phyloP scores from a whole-genome alignment of 2,797 vertebrate species.

The Morus bassanus region DNA sequence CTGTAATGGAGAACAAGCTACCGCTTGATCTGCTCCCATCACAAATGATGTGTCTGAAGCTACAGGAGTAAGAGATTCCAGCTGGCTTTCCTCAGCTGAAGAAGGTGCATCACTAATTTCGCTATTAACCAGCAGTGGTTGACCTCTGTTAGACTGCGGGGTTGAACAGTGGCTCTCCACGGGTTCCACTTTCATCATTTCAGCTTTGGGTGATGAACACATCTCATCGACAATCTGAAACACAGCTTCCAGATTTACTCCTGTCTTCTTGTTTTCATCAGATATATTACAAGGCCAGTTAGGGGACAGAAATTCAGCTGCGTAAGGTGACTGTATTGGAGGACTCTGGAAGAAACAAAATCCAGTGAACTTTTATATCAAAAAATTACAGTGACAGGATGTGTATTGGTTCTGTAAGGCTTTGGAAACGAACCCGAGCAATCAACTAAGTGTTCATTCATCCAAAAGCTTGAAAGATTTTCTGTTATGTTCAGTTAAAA shows the following conservation, averaged over 20 bases:
- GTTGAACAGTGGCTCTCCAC: constrained; percentile 66
- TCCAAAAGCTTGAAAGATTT: neutral
- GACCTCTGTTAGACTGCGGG: constrained; percentile 49
- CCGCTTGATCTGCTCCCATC: constrained; percentile 56
- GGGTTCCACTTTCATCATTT: constrained; percentile 71
- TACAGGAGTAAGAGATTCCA: constrained; percentile 61
- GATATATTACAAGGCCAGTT: constrained; percentile 51
- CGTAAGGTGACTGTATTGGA: constrained; percentile 71
- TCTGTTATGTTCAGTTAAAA: neutral
- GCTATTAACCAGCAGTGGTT: constrained; percentile 35
- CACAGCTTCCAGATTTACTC: constrained; percentile 77
- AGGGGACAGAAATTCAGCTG: constrained; percentile 69
- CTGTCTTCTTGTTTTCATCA: constrained; percentile 70
- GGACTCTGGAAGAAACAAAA: constrained; percentile 68
- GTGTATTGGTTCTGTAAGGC: neutral
- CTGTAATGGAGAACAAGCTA: constrained; percentile 55
- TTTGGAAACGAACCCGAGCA: neutral
- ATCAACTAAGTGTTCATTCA: neutral
- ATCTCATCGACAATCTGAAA: constrained; percentile 83
- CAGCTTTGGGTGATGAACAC: constrained; percentile 60
- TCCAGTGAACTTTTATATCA: neutral
- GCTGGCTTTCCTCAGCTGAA: constrained; percentile 48
- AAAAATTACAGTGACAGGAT: neutral
- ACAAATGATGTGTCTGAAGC: constrained; percentile 59
- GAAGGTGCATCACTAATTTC: constrained; percentile 11